These are phyloP conservation scores for Steatocranus sp. DNA, from an alignment of 2,797 vertebrate genomes.

Conservation along the genomic window DNA sequence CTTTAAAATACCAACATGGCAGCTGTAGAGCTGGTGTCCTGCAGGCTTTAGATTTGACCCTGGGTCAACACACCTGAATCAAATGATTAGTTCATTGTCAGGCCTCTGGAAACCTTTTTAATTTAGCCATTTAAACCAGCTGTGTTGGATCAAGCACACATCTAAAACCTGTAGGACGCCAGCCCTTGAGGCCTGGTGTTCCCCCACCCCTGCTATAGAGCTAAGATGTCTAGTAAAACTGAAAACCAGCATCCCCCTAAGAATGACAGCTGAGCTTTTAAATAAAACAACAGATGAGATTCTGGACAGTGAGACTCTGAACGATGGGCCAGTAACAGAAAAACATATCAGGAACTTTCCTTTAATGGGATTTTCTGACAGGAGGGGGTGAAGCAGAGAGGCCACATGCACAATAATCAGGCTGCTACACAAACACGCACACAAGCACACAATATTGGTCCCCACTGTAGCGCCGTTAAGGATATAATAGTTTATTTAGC, in stretches of 20 bases:
- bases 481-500: slow-evolving; percentile 41
- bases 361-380: not conserved
- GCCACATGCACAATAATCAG: slow-evolving; percentile 13
- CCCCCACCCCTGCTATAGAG: rapidly evolving
- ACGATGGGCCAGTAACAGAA: not conserved
- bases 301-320: not conserved
- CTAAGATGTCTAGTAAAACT: rapidly evolving
- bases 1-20: not conserved
- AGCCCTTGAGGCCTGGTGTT: not conserved
- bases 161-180: not conserved
- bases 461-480: slow-evolving; percentile 38
- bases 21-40: not conserved
- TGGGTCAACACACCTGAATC: not conserved
- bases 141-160: not conserved
- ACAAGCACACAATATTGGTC: slow-evolving; percentile 28
- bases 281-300: not conserved
- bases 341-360: not conserved
- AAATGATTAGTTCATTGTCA: not conserved
- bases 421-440: not conserved
- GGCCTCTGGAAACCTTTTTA: not conserved
- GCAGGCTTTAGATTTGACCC: not conserved
- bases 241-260: not conserved
- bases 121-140: not conserved
- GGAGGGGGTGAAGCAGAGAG: slow-evolving; percentile 13
- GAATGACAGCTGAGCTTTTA: not conserved